phyloP scores from a whole-genome alignment of 2,888 invertebrate genomes.

The Caenorhabditis sinica region DNA sequence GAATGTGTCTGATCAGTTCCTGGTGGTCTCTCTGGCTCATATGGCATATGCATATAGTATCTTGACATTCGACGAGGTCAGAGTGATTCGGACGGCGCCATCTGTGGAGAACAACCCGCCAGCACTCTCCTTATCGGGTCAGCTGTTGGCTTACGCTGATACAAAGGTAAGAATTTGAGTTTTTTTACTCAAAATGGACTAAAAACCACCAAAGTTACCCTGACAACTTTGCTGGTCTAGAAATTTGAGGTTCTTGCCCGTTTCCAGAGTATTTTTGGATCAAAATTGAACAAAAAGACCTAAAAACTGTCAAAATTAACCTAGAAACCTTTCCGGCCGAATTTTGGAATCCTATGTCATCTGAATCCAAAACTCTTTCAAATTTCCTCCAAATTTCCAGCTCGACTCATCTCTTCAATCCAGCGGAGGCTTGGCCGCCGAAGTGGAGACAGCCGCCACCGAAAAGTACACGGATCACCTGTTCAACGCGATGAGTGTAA shows the following conservation, averaged over 20 bases:
- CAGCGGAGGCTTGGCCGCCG: slow-evolving; percentile 70
- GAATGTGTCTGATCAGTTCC: slow-evolving; percentile 81
- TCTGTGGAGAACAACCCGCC: slow-evolving; percentile 73
- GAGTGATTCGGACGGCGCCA: slow-evolving; percentile 68
- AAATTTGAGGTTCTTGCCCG: too few species aligned
- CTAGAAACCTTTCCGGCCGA: too few species aligned
- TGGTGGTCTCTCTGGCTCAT: slow-evolving; percentile 79
- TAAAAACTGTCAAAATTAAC: too few species aligned
- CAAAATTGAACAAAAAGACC: too few species aligned
- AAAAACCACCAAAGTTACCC: too few species aligned
- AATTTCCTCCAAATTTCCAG: slow-evolving; percentile 71
- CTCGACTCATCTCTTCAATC: slow-evolving; percentile 83
- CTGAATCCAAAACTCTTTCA: not conserved
- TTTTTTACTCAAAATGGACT: too few species aligned
- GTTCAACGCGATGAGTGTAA: slow-evolving; percentile 85
- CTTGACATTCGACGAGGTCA: slow-evolving; percentile 70
- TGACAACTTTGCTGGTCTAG: too few species aligned
- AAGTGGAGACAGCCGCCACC: slow-evolving; percentile 65
- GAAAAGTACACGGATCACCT: slow-evolving; percentile 85
- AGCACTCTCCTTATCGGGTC: slow-evolving; percentile 74
- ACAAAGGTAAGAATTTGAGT: slow-evolving; percentile 62
- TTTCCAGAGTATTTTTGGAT: too few species aligned
- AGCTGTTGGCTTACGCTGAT: slow-evolving; percentile 79
- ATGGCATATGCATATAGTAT: slow-evolving; percentile 84
- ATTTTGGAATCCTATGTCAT: not conserved